Percentiles rank a stretch among this genome's conserved stretches.
phyloP scores from a whole-genome alignment of 2,113 vertebrate genomes.

The Micronycteris hirsuta region DNA sequence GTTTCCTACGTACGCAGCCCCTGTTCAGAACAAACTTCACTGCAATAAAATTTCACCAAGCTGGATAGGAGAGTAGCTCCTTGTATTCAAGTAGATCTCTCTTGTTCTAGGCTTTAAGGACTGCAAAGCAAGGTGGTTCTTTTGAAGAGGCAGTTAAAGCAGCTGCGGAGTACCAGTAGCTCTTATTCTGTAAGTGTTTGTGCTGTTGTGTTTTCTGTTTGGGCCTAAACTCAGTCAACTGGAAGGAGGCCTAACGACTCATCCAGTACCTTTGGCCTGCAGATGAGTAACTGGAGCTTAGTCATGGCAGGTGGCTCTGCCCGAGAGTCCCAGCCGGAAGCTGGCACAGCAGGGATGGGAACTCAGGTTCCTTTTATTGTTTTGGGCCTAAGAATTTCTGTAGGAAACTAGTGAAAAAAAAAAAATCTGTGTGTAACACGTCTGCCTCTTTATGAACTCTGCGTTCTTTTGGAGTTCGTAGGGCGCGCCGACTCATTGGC shows the following conservation, averaged over 20 bases:
- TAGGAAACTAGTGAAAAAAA: background rate
- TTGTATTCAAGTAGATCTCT: background rate
- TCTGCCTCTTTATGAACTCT: background rate
- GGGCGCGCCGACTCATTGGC: background rate
- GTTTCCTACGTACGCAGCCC: background rate
- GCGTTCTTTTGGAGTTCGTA: slow-evolving; percentile 28
- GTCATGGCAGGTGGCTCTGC: background rate
- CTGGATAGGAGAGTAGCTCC: background rate
- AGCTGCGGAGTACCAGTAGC: background rate
- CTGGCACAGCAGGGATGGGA: background rate
- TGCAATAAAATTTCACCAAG: background rate
- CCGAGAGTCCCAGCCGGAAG: background rate
- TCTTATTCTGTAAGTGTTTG: slow-evolving; percentile 41
- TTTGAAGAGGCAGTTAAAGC: slow-evolving; percentile 48
- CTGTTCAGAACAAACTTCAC: background rate
- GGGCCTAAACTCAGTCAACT: background rate
- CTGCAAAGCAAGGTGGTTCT: background rate
- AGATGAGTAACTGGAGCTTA: background rate
- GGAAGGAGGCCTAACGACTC: background rate
- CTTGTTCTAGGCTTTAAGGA: background rate
- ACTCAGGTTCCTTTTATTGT: slow-evolving; percentile 11
- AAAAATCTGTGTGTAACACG: background rate
- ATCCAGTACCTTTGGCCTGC: background rate
- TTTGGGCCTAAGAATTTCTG: background rate
- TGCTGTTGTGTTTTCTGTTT: background rate